phyloP scores from a whole-genome alignment of 2,888 invertebrate species.

The Alviniconcha strummeri region DNA sequence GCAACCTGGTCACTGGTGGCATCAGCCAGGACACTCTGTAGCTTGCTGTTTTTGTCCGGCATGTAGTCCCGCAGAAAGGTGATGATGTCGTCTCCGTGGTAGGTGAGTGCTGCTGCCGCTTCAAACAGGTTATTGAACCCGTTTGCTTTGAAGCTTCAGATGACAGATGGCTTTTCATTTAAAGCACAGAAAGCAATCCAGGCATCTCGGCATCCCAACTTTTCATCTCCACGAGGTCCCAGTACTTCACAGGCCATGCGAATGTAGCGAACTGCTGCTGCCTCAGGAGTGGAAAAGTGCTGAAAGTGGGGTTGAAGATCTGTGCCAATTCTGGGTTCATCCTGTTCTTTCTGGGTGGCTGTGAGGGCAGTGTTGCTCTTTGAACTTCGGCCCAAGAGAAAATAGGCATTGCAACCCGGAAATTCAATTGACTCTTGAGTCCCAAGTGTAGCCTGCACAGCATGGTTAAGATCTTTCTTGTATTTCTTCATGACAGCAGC shows the following conservation, averaged over 20 bases:
- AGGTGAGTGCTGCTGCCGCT: background rate
- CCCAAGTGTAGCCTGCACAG: background rate
- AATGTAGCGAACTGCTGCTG: constrained; percentile 19
- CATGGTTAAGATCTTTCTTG: background rate
- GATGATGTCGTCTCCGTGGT: background rate
- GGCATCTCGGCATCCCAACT: constrained; percentile 15
- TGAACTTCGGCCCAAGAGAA: background rate
- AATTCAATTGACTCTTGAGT: background rate
- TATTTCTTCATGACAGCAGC: background rate
- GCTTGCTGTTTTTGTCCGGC: too few relatives aligned
- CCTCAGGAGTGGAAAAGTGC: background rate
- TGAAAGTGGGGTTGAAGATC: background rate
- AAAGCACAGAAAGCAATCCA: constrained; percentile 9
- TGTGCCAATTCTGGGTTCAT: background rate
- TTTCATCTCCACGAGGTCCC: constrained; percentile 32
- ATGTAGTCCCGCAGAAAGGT: too few relatives aligned
- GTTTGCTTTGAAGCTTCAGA: constrained; percentile 9
- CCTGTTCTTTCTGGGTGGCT: background rate
- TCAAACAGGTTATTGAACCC: background rate
- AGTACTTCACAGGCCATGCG: constrained; percentile 20
- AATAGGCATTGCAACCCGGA: constrained; percentile 13
- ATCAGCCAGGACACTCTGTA: too few relatives aligned
- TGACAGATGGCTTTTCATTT: background rate
- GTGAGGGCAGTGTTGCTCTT: background rate
- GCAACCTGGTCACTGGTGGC: too few relatives aligned